Base-by-base conservation (phyloP, 2,888 invertebrate genomes). In the Peribatodes rhomboidaria region DNA sequence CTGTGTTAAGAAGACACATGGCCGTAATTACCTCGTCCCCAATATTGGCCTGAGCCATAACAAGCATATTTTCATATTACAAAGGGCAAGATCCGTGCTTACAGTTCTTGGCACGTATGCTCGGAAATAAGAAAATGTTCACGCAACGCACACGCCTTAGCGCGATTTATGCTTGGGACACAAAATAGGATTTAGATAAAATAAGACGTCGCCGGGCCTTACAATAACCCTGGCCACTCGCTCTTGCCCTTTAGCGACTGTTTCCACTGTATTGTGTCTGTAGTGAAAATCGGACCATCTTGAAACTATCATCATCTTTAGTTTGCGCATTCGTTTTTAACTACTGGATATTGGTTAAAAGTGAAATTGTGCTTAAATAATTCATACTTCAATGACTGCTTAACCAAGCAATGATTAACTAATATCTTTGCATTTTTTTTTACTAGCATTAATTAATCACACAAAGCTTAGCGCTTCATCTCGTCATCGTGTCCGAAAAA, bases 161-260 rank as follows among this genome's bases (percentile, higher is more conserved):
- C 78, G 81, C 88, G 88, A 92, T 92, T 92, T 92, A 92, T 91
- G 89, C 88, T 84, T 79, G 88, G 88, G 86, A 88, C 90, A 91
- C 89, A 89, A 87, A 88, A 90, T 90, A 89, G 89, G 90, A 90
- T 90, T 92, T 89, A 88, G 90, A 88, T 89, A 89, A 90, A 87
- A 90, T 89, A 90, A 86, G 85, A 85, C 78, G 81, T 83, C 81
- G 85, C 84, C 81, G 83, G 82, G 80, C 83, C 80, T 80, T 80
- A 80, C 81, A 79, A 78, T 75, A 82, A 77, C 74, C 74, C 77
- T 61, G 58, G 58, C 64, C 76, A 77, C 78, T 76, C 76, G 79
- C 75, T 72, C 76, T 79, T 75, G 76, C 70, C 78, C 79, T 79
- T 52, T 16, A 50, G 50, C 13, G 52, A 13, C 31, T 52, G 56